phyloP scores from a whole-genome alignment of 2,888 invertebrate genomes.

The Nephrotoma appendiculata region DNA sequence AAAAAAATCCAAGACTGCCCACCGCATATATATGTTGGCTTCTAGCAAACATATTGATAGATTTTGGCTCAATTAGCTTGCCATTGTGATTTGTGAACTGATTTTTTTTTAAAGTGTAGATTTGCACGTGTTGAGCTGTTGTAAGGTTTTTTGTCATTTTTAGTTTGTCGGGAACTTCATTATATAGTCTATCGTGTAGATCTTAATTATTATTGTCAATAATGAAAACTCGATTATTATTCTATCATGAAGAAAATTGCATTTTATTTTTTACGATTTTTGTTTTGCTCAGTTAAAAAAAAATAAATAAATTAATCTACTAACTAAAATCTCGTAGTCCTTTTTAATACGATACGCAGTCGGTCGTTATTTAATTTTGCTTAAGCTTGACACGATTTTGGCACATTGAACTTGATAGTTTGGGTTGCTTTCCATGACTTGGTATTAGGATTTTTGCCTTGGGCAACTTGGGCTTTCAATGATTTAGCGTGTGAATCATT shows the following conservation, averaged over 20 bases:
- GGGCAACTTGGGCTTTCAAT: slow-evolving; percentile 27
- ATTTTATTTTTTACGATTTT: not conserved
- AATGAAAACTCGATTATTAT: not conserved
- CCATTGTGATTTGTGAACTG: too few relatives aligned
- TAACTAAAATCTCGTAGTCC: not conserved
- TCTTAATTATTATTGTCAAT: too few relatives aligned
- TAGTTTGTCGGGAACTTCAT: too few relatives aligned
- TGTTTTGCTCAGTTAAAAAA: not conserved
- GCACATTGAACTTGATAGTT: slow-evolving; percentile 25
- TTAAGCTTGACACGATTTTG: slow-evolving; percentile 15
- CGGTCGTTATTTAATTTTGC: not conserved
- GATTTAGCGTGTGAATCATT: slow-evolving; percentile 16
- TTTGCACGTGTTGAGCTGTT: too few relatives aligned
- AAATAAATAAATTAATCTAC: not conserved
- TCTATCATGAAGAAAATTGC: not conserved
- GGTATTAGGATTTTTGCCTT: slow-evolving; percentile 36
- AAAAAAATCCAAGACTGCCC: too few relatives aligned
- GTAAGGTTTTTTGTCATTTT: too few relatives aligned
- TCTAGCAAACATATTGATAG: too few relatives aligned
- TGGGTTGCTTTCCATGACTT: slow-evolving; percentile 29
- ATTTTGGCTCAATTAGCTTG: too few relatives aligned
- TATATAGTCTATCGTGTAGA: too few relatives aligned
- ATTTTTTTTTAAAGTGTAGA: too few relatives aligned
- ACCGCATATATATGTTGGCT: too few relatives aligned
- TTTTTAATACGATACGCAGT: not conserved